Evolutionary conservation across 2,888 invertebrate genomes (phyloP).

Genomic region (Monochamus alternatus): DNA sequence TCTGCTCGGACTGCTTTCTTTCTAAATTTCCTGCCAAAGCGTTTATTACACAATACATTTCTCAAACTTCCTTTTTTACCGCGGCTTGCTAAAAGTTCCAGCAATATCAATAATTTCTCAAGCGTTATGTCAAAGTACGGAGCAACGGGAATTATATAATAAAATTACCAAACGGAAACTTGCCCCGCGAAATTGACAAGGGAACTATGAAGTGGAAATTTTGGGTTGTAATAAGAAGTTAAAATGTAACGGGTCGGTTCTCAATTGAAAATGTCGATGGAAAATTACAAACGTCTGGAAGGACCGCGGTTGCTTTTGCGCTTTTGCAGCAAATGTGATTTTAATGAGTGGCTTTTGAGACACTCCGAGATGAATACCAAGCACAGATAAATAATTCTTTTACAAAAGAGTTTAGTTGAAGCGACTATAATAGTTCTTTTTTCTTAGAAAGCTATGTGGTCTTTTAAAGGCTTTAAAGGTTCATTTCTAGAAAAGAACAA

Average conservation of each 20-base stretch:
- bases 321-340: too few relatives aligned
- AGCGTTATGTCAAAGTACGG: not conserved
- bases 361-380: not conserved
- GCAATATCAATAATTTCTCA: conserved; percentile 1
- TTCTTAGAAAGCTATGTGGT: too few relatives aligned
- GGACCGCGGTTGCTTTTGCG: too few relatives aligned
- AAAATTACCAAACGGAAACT: not conserved
- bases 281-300: too few relatives aligned
- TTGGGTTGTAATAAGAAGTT: not conserved
- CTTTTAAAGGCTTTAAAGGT: too few relatives aligned
- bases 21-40: not conserved
- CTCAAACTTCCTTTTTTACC: not conserved
- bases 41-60: not conserved
- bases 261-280: too few relatives aligned
- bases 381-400: not conserved
- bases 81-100: not conserved
- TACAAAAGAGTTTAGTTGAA: too few relatives aligned
- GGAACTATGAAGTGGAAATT: not conserved
- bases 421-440: too few relatives aligned
- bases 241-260: too few relatives aligned
- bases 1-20: not conserved
- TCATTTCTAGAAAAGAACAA: too few relatives aligned
- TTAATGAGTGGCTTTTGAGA: not conserved
- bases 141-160: not conserved
- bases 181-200: not conserved